Percentiles rank a stretch among this genome's conserved stretches.
These are phyloP conservation scores for Siniperca scherzeri DNA, from an alignment of 2,797 vertebrate species.

Conservation along the genomic window DNA sequence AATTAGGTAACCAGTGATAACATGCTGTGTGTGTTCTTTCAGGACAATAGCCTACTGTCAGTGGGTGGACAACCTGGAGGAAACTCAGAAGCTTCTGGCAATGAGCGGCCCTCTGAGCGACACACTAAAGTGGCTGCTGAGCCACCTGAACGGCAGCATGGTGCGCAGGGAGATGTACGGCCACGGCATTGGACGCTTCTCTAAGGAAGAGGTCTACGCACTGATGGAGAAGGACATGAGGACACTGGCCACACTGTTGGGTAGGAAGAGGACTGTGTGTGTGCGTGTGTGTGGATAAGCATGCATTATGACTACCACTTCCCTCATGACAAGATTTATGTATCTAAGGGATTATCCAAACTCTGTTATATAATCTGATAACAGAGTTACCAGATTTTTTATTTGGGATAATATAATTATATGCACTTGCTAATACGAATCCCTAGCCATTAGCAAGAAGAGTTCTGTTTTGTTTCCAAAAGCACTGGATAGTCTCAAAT, in stretches of 20 bases:
- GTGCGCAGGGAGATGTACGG: constrained; percentile 98
- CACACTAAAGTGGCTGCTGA: constrained; percentile 94
- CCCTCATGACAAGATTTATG: background rate
- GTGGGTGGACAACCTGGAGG: constrained; percentile 97
- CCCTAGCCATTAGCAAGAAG: background rate
- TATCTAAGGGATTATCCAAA: constrained; percentile 14
- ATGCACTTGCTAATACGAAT: background rate
- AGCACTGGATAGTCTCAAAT: too few relatives aligned
- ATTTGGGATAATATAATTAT: constrained; percentile 22
- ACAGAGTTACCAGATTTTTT: background rate
- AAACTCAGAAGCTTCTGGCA: constrained; percentile 95
- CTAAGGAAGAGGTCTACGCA: constrained; percentile 94
- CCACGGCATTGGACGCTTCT: constrained; percentile 96
- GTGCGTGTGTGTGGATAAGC: constrained; percentile 5
- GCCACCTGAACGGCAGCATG: constrained; percentile 94
- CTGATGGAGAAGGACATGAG: constrained; percentile 99
- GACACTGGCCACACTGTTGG: constrained; percentile 93
- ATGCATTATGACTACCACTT: background rate
- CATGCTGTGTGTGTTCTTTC: constrained; percentile 10
- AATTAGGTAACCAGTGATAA: background rate
- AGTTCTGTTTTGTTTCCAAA: background rate
- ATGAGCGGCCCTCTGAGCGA: constrained; percentile 94
- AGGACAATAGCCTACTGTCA: constrained; percentile 98
- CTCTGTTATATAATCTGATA: constrained; percentile 28
- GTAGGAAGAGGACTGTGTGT: constrained; percentile 76